phyloP scores from a whole-genome alignment of 2,888 invertebrate species.

The Congeria kusceri region DNA sequence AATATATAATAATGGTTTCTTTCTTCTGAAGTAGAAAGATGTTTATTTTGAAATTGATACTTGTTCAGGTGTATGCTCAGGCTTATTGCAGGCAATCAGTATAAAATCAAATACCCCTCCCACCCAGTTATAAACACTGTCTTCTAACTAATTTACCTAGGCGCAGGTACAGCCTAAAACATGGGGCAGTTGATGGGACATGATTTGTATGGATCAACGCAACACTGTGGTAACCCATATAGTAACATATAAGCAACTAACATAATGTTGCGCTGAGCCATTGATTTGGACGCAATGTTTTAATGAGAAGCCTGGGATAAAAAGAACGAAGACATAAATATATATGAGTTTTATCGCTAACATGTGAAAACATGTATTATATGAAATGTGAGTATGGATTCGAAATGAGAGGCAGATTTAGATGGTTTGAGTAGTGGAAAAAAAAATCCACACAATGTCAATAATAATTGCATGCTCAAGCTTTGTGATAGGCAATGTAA shows the following conservation, averaged over 20 bases:
- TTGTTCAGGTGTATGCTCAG: too few relatives aligned
- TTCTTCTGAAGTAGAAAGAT: too few relatives aligned
- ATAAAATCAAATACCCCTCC: constrained; percentile 47
- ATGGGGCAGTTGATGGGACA: constrained; percentile 25
- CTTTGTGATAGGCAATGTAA: neutral
- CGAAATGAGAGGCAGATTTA: constrained; percentile 3
- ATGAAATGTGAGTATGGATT: constrained; percentile 21
- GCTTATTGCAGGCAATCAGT: constrained; percentile 5
- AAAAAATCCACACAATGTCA: neutral
- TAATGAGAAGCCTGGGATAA: constrained; percentile 13
- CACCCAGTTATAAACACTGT: constrained; percentile 19
- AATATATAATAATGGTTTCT: too few relatives aligned
- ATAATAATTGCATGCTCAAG: constrained; percentile 19
- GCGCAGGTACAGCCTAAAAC: constrained; percentile 64
- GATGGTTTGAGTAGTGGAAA: neutral
- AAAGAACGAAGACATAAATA: constrained; percentile 22
- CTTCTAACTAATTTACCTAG: constrained; percentile 50
- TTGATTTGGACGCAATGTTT: neutral
- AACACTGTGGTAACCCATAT: neutral
- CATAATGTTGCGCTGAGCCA: too few relatives aligned
- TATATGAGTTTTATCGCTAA: constrained; percentile 47
- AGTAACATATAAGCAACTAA: too few relatives aligned
- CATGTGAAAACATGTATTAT: constrained; percentile 39
- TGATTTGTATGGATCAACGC: constrained; percentile 32
- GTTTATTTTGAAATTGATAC: too few relatives aligned